Base-by-base conservation (phyloP, 2,113 vertebrate species). In the Oncorhynchus keta region DNA sequence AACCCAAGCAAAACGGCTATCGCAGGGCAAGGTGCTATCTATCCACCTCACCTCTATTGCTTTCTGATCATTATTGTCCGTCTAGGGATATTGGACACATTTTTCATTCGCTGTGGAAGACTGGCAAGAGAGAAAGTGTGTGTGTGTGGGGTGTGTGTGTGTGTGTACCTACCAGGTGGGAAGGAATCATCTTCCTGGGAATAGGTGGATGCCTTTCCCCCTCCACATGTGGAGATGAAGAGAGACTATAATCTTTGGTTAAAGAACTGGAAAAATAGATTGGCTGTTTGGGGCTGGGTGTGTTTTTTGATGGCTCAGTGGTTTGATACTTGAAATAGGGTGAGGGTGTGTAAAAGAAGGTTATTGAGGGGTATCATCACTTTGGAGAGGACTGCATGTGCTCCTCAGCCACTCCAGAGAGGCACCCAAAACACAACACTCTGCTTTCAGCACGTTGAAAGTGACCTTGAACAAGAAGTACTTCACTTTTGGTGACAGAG, bases 61-160 rank as follows among this genome's bases (percentile, higher is more conserved):
- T 88, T 90, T 88, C 79, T 79, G 83, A 83, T 89, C 90, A 88
- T 91, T 92, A 90, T 84, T 91, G 83, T 82, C 79, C 79, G 85
- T 89, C 88, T 81, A 73, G 76, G 87, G 86, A 91, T 91, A 90
- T 89, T 89, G 88, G 83, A 87, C 49, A 12, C 87, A 90, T 92
- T 89, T 91, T 89, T 92, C 88, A 91, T 91, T 88, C 80, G 30
- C 78, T 81, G 80, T 82, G 80, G 78, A 85, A 87, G 86, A 91
- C 86, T 91, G 88, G 86, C 87, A 91, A 70, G 20, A 70, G 39
- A 48, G 35, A 49, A 12, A 8, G 74, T 22, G 59, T n/a, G 59
- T 22, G 59, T 11, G n/a, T 24, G 24, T 24, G 24, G n/a, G n/a
- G n/a, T n/a, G n/a, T n/a, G n/a, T n/a, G n/a, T 61, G 72, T 75